A percentile compares a stretch with the other conserved stretches of the same genome.
Evolutionary conservation across 1,140 invertebrate genomes (phyloP).

Genomic region (Rhynchophorus ferrugineus): DNA sequence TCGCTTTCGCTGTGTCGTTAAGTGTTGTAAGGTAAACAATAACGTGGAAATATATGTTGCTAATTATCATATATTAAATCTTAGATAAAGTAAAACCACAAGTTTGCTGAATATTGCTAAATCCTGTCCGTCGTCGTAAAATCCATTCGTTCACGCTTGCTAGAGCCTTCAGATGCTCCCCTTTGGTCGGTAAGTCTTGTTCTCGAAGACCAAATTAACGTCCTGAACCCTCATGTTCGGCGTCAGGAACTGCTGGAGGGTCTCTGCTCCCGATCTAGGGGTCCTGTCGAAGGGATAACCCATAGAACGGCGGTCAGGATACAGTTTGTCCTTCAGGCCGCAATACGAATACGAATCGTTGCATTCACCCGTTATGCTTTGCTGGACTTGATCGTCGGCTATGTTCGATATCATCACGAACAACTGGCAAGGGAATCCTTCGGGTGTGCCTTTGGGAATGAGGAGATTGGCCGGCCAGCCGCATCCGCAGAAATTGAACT

Average conservation of each 20-base stretch:
- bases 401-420: conserved; percentile 79
- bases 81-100: too few relatives aligned
- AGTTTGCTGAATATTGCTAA: too few relatives aligned
- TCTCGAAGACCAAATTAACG: conserved; percentile 45
- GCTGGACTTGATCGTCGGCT: conserved; percentile 49
- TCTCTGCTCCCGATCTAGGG: conserved; percentile 43
- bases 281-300: conserved; percentile 69
- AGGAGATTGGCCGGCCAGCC: conserved; percentile 84
- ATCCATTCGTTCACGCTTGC: too few relatives aligned
- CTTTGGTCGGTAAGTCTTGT: conserved; percentile 33
- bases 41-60: too few relatives aligned
- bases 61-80: too few relatives aligned
- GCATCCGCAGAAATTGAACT: conserved; percentile 76
- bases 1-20: too few relatives aligned
- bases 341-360: conserved; percentile 66
- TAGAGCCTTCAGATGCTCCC: too few relatives aligned
- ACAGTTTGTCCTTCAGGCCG: conserved; percentile 61
- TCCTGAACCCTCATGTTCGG: conserved; percentile 58
- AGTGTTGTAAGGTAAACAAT: too few relatives aligned
- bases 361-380: conserved; percentile 42
- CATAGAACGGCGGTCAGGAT: conserved; percentile 65
- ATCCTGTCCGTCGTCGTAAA: too few relatives aligned
- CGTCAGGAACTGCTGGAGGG: conserved; percentile 53
- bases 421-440: conserved; percentile 60
- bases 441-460: conserved; percentile 60